Percentiles rank a stretch among this genome's conserved stretches.
These are phyloP conservation scores for Trogon melanurus DNA, from an alignment of 2,113 vertebrate genomes.

Conservation along the genomic window DNA sequence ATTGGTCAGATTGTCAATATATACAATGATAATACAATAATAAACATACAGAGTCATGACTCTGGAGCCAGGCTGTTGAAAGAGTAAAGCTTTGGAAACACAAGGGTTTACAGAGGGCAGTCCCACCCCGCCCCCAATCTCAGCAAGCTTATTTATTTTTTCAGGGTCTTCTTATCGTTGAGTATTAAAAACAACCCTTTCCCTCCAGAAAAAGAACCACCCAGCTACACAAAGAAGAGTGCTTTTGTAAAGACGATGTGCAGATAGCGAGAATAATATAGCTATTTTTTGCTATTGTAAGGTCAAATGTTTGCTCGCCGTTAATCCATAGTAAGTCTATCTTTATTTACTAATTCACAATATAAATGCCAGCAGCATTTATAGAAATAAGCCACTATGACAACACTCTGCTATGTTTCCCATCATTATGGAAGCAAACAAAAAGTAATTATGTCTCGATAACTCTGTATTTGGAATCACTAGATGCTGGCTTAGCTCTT, in stretches of 20 bases:
- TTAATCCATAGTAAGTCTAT: not conserved
- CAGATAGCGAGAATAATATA: not conserved
- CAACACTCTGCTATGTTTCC: not conserved
- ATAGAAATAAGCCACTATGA: not conserved
- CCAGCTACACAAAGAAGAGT: slow-evolving; percentile 39
- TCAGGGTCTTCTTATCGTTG: slow-evolving; percentile 29
- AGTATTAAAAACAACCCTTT: slow-evolving; percentile 25
- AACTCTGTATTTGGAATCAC: not conserved
- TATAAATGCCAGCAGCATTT: not conserved
- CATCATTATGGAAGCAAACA: not conserved
- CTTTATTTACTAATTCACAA: not conserved
- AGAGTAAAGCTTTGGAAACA: slow-evolving; percentile 33
- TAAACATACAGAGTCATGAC: slow-evolving; percentile 32
- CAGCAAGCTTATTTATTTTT: slow-evolving; percentile 42
- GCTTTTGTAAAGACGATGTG: slow-evolving; percentile 24
- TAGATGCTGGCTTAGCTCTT: not conserved
- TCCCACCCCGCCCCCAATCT: not conserved
- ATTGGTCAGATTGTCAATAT: slow-evolving; percentile 20
- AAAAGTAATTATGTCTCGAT: not conserved
- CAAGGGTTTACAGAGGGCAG: slow-evolving; percentile 6
- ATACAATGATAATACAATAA: slow-evolving; percentile 53
- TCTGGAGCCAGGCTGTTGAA: slow-evolving; percentile 9
- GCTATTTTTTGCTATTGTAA: not conserved
- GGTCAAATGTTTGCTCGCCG: not conserved
- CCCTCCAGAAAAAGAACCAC: slow-evolving; percentile 17